Evolutionary conservation across 2,113 vertebrate species (phyloP).

Genomic region (Larimichthys crocea): DNA sequence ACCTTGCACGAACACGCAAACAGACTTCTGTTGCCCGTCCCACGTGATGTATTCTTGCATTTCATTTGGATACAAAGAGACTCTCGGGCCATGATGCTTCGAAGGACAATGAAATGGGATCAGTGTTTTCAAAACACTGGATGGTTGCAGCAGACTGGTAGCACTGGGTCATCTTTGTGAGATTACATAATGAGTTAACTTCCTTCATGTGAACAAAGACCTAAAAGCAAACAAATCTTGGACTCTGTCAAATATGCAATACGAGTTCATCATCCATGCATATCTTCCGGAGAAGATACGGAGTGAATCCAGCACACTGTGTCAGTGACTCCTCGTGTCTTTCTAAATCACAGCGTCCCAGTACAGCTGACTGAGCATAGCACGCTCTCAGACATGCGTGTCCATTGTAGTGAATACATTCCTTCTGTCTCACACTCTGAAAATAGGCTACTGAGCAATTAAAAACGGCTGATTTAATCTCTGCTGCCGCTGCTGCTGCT

Average conservation of each 20-base stretch:
- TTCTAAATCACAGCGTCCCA: slow-evolving; percentile 29
- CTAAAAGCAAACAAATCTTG: neutral
- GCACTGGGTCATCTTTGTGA: neutral
- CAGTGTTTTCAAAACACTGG: neutral
- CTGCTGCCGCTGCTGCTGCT: neutral
- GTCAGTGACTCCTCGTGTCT: slow-evolving; percentile 37
- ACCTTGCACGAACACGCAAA: neutral
- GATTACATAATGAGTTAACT: neutral
- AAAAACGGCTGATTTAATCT: slow-evolving; percentile 56
- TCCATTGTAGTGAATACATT: slow-evolving; percentile 70
- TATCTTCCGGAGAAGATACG: slow-evolving; percentile 34
- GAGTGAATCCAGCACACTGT: slow-evolving; percentile 22
- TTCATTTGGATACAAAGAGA: slow-evolving; percentile 21
- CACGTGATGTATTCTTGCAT: neutral
- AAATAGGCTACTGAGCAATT: slow-evolving; percentile 61
- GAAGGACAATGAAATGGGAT: neutral
- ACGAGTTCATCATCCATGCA: slow-evolving; percentile 1
- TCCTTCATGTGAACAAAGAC: slow-evolving; percentile 2
- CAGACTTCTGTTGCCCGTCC: slow-evolving; percentile 2
- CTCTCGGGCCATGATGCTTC: neutral
- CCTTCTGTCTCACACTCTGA: slow-evolving; percentile 68
- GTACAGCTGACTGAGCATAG: slow-evolving; percentile 52
- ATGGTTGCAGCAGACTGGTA: neutral
- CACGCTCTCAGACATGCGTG: slow-evolving; percentile 48
- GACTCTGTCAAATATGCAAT: neutral